Evolutionary conservation across 2,797 vertebrate genomes (phyloP).

Genomic region (Pyrocephalus nanus): DNA sequence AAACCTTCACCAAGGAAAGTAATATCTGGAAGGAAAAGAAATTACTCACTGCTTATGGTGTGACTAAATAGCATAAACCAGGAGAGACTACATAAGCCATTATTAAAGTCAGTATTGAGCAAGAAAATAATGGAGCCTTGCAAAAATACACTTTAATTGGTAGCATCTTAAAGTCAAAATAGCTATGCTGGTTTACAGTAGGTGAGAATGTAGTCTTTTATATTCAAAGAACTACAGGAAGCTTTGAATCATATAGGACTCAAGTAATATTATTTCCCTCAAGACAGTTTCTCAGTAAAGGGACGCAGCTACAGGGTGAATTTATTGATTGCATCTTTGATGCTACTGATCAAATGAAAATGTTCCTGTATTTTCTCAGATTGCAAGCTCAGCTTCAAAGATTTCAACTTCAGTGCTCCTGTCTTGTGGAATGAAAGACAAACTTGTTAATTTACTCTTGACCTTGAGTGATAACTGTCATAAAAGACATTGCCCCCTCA

Average conservation of each 20-base stretch:
- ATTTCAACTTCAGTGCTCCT: not conserved
- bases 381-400: not conserved
- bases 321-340: constrained; percentile 3
- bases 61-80: not conserved
- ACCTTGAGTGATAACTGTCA: not conserved
- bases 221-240: not conserved
- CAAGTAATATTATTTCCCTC: not conserved
- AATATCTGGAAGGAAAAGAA: not conserved
- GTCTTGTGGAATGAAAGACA: not conserved
- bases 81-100: not conserved
- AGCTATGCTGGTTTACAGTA: not conserved
- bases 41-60: not conserved
- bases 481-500: not conserved
- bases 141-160: not conserved
- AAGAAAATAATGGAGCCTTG: not conserved
- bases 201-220: not conserved
- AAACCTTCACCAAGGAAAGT: not conserved
- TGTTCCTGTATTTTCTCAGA: not conserved
- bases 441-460: not conserved
- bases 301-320: not conserved
- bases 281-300: not conserved
- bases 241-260: not conserved
- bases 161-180: not conserved
- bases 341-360: not conserved
- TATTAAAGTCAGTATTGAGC: not conserved